Base-by-base conservation (phyloP, 2,797 vertebrate species). In the Pseudochirops corinnae region DNA sequence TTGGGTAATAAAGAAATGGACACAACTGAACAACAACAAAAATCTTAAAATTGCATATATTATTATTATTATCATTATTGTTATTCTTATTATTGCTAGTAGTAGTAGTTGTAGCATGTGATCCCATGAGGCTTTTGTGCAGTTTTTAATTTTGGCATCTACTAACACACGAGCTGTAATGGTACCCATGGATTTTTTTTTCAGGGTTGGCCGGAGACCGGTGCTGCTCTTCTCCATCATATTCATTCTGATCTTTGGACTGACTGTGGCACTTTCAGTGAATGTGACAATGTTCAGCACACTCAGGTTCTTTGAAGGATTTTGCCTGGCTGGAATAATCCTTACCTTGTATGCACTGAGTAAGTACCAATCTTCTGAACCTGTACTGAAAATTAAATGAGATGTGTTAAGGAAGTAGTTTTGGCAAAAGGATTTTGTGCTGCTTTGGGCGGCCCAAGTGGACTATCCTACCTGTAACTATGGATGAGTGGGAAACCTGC, bases 271-370 rank as follows among this genome's bases (percentile, higher is more conserved):
- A 53, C 99, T 99, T 96, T 99, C 99, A 0, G 99, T 99, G 98
- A 99, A 99, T 12, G 99, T 99, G 96, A 99, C 99, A 46, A 99
- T 99, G 99, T 99, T 99, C 99, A 99, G 99, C 99, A 99, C 99
- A 55, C 99, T 99, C 98, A 99, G 99, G 96, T 99, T 99, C 99
- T 99, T 99, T 46, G 99, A 99, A 98, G 99, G 99, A 92, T 99
- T 99, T 98, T 99, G 99, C 98, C 98, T 99, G 98, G 99, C 99
- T 90, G 99, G 99, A 96, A 99, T 99, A 98, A 99, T 98, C 29
- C 99, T 99, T 55, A 99, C 99, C 28, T 98, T 99, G 97, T 99
- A 99, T 0, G 99, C 99, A 56, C 98, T 99, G 97, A 99, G 99
- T 99, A 98, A 99, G 99, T 99, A 98, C 97, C 46, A 92, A 74